phyloP scores from a whole-genome alignment of 2,888 invertebrate species.

The Hyles lineata region DNA sequence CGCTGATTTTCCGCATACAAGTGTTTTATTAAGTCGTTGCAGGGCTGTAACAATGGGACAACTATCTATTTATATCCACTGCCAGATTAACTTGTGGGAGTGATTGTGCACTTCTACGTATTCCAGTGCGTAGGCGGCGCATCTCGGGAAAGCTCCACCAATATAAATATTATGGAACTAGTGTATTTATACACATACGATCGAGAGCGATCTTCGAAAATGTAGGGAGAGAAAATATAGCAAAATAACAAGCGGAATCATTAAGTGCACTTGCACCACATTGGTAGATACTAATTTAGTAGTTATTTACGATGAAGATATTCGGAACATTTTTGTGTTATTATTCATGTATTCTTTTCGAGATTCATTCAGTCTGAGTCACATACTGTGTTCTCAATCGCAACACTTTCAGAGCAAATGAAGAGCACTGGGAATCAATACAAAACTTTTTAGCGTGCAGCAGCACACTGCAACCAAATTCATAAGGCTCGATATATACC shows the following conservation, averaged over 20 bases:
- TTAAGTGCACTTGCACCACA: neutral
- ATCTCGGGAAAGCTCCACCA: slow-evolving; percentile 1
- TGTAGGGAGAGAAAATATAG: neutral
- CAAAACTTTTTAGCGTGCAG: too few species aligned
- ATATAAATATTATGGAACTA: slow-evolving; percentile 6
- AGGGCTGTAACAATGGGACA: neutral
- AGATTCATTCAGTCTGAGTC: too few species aligned
- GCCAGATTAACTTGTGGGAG: neutral
- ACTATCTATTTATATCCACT: neutral
- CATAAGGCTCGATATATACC: too few species aligned
- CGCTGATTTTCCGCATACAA: too few species aligned
- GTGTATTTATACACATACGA: slow-evolving; percentile 9
- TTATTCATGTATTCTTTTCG: neutral
- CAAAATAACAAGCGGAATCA: neutral
- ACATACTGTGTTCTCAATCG: too few species aligned
- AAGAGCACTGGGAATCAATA: too few species aligned
- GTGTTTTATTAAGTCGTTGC: too few species aligned
- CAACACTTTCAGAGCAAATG: too few species aligned
- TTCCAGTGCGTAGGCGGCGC: slow-evolving; percentile 18
- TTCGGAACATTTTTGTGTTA: too few species aligned
- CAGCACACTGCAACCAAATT: too few species aligned
- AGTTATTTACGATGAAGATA: neutral
- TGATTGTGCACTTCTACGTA: neutral
- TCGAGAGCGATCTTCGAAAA: neutral
- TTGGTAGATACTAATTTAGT: too few species aligned